Evolutionary conservation across 2,888 invertebrate species (phyloP).

Genomic region (Cheilosia impressa): DNA sequence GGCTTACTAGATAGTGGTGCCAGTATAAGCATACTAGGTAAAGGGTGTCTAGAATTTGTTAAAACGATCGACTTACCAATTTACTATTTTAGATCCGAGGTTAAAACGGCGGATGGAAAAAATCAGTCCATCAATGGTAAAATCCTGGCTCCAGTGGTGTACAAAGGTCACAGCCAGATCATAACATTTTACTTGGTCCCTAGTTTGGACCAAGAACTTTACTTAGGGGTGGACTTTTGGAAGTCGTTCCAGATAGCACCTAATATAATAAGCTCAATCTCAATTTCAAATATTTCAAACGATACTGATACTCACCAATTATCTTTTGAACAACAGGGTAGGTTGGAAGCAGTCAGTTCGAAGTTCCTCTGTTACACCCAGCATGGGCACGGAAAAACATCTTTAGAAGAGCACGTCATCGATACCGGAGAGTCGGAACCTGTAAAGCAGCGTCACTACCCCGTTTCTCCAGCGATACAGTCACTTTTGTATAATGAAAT

Average conservation of each 20-base stretch:
- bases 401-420: too few species aligned
- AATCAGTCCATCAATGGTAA: not conserved
- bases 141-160: not conserved
- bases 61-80: too few species aligned
- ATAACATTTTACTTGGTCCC: conserved; percentile 24
- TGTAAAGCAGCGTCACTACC: too few species aligned
- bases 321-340: too few species aligned
- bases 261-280: conserved; percentile 45
- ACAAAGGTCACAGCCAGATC: too few species aligned
- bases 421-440: too few species aligned
- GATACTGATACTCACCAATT: too few species aligned
- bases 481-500: conserved; percentile 31
- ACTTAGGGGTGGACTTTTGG: too few species aligned
- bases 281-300: not conserved
- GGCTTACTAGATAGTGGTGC: too few species aligned
- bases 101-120: not conserved
- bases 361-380: conserved; percentile 32
- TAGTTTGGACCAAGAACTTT: conserved; percentile 41
- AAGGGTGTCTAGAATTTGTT: too few species aligned
- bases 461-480: conserved; percentile 62
- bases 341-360: conserved; percentile 7
- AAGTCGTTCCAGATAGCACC: conserved; percentile 18
- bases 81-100: too few species aligned
- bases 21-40: too few species aligned
- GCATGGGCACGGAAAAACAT: not conserved